These are phyloP conservation scores for Piprites chloris DNA, from an alignment of 2,113 vertebrate genomes.

Conservation along the genomic window DNA sequence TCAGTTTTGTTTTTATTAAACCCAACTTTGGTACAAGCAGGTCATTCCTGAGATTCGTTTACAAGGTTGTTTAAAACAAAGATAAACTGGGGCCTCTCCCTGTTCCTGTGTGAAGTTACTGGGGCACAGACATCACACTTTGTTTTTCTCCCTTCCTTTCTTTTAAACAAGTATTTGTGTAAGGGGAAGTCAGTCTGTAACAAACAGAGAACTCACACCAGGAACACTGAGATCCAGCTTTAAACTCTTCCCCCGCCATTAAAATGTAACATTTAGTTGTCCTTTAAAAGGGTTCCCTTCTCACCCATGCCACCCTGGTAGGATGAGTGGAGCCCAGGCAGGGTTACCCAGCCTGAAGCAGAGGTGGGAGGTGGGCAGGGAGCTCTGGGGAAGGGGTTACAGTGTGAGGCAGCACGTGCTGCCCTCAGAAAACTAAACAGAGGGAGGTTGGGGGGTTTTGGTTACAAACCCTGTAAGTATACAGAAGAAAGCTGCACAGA, in stretches of 20 bases:
- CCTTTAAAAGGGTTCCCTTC: background rate
- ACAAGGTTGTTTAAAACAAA: constrained; percentile 4
- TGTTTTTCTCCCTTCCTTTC: background rate
- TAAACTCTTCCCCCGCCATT: background rate
- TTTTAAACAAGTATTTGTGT: background rate
- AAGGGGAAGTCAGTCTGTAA: background rate
- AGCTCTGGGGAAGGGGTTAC: background rate
- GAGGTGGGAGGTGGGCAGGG: background rate
- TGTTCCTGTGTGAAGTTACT: background rate
- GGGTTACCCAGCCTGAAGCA: background rate
- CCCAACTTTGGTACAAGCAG: constrained; percentile 37
- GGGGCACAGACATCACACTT: background rate
- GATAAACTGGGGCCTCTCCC: background rate
- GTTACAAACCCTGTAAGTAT: background rate
- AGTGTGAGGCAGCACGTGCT: background rate
- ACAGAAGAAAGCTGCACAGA: background rate
- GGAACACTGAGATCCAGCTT: background rate
- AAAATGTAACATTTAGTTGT: background rate
- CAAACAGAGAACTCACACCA: background rate
- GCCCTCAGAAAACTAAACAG: background rate
- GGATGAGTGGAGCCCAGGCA: background rate
- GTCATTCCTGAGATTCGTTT: constrained; percentile 3
- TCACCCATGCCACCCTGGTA: background rate
- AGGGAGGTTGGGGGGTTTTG: background rate
- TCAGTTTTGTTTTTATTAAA: constrained; percentile 55